Evolutionary conservation across 2,113 vertebrate genomes (phyloP).

Genomic region (Pogonocichla stellata): DNA sequence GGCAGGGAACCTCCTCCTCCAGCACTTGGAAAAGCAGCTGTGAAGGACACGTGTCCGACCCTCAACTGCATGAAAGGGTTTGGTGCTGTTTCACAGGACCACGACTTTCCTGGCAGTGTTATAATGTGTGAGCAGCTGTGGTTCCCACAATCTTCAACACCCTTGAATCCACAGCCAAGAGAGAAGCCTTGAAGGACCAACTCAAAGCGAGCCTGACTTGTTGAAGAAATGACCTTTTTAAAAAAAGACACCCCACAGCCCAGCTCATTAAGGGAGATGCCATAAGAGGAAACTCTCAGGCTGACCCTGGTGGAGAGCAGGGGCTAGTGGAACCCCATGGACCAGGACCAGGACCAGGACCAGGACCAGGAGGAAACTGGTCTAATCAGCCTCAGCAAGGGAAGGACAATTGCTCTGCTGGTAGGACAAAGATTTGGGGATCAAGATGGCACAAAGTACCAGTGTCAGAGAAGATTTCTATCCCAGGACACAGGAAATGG

Average conservation of each 20-base stretch:
- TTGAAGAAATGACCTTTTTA: background rate
- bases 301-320: background rate
- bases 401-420: background rate
- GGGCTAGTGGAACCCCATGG: background rate
- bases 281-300: background rate
- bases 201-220: background rate
- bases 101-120: rapidly evolving
- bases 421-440: background rate
- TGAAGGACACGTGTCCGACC: rapidly evolving
- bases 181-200: background rate
- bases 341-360: background rate
- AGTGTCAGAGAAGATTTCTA: background rate
- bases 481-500: background rate
- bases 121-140: background rate
- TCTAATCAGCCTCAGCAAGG: background rate
- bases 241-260: background rate
- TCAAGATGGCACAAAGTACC: background rate
- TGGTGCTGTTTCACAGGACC: background rate
- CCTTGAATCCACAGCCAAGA: background rate
- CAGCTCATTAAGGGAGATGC: background rate
- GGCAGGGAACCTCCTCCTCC: background rate
- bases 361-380: background rate
- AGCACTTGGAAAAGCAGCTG: background rate
- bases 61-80: background rate
- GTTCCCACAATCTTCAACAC: background rate